A percentile compares a stretch with the other conserved stretches of the same genome.
phyloP scores from a whole-genome alignment of 2,113 vertebrate species.

The Phrynocephalus versicolor region DNA sequence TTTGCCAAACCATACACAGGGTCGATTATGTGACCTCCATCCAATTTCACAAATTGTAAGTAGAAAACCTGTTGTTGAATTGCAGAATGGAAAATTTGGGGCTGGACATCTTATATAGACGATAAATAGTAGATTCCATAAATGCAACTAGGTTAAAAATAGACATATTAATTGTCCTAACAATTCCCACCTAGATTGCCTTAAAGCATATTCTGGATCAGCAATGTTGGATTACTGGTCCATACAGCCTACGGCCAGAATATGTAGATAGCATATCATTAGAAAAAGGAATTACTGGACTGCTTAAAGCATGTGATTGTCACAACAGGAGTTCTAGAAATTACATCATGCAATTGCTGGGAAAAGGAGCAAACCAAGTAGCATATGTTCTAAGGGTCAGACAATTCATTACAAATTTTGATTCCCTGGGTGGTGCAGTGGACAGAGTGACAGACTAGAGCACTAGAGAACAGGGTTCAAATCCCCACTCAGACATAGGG shows the following conservation, averaged over 20 bases:
- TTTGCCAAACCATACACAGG: conserved; percentile 62
- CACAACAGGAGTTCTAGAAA: too few relatives aligned
- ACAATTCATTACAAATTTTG: too few relatives aligned
- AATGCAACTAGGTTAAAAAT: background rate
- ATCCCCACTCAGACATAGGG: too few relatives aligned
- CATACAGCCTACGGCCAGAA: background rate
- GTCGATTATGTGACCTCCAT: conserved; percentile 46
- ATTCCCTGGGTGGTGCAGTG: too few relatives aligned
- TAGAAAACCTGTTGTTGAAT: conserved; percentile 35
- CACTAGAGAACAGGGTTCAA: too few relatives aligned
- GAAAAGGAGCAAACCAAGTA: background rate
- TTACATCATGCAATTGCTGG: too few relatives aligned
- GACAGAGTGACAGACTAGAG: too few relatives aligned
- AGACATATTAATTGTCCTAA: background rate
- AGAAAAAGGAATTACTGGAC: too few relatives aligned
- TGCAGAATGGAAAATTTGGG: background rate
- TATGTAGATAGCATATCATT: too few relatives aligned
- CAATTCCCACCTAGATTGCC: background rate
- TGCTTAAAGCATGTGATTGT: too few relatives aligned
- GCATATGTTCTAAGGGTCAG: background rate
- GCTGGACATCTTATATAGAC: conserved; percentile 41
- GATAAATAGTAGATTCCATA: background rate
- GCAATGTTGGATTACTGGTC: background rate
- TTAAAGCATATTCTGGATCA: background rate
- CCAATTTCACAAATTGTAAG: conserved; percentile 38